phyloP scores from a whole-genome alignment of 2,113 vertebrate genomes.

The Acanthochromis polyacanthus region DNA sequence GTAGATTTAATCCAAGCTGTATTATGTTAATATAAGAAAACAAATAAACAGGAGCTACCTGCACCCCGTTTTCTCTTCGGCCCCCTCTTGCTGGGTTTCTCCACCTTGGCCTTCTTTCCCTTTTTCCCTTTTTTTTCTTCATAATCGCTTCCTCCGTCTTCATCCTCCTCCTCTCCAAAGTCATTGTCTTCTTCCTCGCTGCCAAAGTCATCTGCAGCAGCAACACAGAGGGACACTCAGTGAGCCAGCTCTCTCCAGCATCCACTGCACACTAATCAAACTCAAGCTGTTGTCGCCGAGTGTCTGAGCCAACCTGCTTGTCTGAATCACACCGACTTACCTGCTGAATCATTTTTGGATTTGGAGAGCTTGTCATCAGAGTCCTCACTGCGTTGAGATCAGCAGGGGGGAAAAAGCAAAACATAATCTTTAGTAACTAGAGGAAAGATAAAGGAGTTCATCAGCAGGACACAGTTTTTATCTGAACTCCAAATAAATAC shows the following conservation, averaged over 20 bases:
- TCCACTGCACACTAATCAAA: not conserved
- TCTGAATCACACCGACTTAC: conserved; percentile 78
- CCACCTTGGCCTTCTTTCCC: conserved; percentile 88
- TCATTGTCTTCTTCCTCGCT: conserved; percentile 90
- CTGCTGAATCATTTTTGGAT: conserved; percentile 96
- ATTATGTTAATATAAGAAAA: too few relatives aligned
- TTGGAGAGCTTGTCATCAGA: conserved; percentile 97
- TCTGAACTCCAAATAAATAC: too few relatives aligned
- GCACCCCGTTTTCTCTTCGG: conserved; percentile 90
- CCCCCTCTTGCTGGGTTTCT: conserved; percentile 86
- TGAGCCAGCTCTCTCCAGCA: not conserved
- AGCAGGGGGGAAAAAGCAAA: conserved; percentile 33
- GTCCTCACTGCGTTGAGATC: conserved; percentile 88
- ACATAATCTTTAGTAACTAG: not conserved
- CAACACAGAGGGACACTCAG: conserved; percentile 7
- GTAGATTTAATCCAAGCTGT: too few relatives aligned
- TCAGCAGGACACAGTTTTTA: too few relatives aligned
- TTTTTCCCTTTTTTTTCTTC: conserved; percentile 92
- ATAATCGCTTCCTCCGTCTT: conserved; percentile 90
- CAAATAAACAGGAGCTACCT: conserved; percentile 74
- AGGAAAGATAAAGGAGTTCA: not conserved
- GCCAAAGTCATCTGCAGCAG: conserved; percentile 88
- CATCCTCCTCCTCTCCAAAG: conserved; percentile 86
- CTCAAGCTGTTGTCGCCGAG: not conserved
- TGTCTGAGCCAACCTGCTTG: not conserved